Base-by-base conservation (phyloP, 1,140 invertebrate species). In the Oryctes rhinoceros region DNA sequence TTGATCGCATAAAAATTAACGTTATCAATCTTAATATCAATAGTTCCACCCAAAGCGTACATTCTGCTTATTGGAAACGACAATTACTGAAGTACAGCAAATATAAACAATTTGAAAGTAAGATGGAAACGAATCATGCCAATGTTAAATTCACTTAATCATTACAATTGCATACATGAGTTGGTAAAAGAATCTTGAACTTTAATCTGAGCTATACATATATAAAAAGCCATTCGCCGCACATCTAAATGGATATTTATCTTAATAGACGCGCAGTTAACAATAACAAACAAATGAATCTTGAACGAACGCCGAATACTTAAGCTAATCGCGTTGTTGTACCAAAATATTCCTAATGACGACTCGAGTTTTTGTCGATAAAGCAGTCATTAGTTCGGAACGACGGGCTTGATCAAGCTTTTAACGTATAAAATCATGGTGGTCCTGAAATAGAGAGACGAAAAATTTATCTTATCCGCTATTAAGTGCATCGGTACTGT, bases 401-500 rank as follows among this genome's bases (percentile, higher is more conserved):
- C 20, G 35, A 24, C 65, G 7, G 65, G 24, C 65, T 71, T 71
- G 65, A 71, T 71, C 24, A 37, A 24, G 18, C 65, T 71, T 35
- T 71, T 71, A 71, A 71, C 20, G 24, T 71, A 71, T 1, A 71
- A 71, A 71, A 39, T 76, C 75, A 18, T 49, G 75, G 75, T 76
- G 75, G 75, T 76, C 75, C 65, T 24, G 65, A 37, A 47, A 76
- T 47, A 76, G 37, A 76, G 37, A 76, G 75, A 76, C 75, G 75
- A 76, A 49, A 76, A 76, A 76, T 76, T 76, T 76, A 76, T 76
- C 75, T 76, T 76, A 76, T 76, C 75, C 75, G 75, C 75, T 76
- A 76, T 76, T 76, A 76, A 76, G 75, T 76, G 75, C 75, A 76
- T 76, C 75, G 75, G 75, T 76, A 76, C 77, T 47, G 77, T 78